These are phyloP conservation scores for Smittia aterrima DNA, from an alignment of 2,888 invertebrate genomes.

Conservation along the genomic window DNA sequence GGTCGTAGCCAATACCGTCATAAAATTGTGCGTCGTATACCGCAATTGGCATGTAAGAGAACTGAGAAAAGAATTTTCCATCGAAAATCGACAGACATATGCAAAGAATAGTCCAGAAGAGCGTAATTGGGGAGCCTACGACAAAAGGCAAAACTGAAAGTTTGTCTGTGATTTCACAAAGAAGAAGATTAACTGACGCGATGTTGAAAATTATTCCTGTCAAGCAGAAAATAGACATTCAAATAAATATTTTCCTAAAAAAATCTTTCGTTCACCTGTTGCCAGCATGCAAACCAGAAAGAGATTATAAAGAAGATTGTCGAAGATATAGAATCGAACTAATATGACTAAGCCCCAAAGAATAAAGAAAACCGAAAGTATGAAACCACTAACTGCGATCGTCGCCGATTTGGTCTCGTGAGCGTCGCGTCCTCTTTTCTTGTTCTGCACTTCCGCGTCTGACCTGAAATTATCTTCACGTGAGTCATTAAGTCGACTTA, in stretches of 20 bases:
- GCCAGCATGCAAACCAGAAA: not conserved
- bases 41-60: constrained; percentile 11
- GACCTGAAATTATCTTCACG: not conserved
- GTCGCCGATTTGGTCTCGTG: not conserved
- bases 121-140: not conserved
- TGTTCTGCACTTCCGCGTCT: not conserved
- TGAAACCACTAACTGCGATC: not conserved
- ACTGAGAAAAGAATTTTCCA: constrained; percentile 17
- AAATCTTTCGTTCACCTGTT: not conserved
- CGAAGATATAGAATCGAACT: constrained; percentile 25
- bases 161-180: not conserved
- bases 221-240: not conserved
- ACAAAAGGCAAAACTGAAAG: constrained; percentile 6
- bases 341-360: not conserved
- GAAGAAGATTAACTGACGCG: constrained; percentile 17
- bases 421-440: not conserved
- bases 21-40: constrained; percentile 15
- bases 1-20: constrained; percentile 26
- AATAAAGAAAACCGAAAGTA: constrained; percentile 20
- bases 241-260: not conserved
- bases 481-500: too few relatives aligned
- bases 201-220: constrained; percentile 31
- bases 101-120: constrained; percentile 19
- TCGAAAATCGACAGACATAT: not conserved
- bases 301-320: constrained; percentile 12